These are phyloP conservation scores for Spodoptera frugiperda DNA, from an alignment of 1,140 invertebrate species.

Conservation along the genomic window DNA sequence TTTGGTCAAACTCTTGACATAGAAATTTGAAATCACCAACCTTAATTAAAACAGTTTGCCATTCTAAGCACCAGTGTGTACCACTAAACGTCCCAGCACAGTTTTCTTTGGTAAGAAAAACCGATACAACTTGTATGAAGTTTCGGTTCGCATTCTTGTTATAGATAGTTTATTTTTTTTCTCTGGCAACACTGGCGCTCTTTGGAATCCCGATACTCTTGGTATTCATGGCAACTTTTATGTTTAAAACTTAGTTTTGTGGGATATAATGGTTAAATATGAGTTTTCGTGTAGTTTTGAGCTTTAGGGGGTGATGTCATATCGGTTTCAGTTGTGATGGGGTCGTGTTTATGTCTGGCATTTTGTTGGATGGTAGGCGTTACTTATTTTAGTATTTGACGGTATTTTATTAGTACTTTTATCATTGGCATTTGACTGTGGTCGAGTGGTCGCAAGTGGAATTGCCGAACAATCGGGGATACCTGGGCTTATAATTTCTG, in stretches of 20 bases:
- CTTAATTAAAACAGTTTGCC: background rate
- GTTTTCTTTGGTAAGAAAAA: slow-evolving; percentile 53
- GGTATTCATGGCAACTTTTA: slow-evolving; percentile 22
- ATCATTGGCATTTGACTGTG: too few species aligned
- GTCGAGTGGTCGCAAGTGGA: too few species aligned
- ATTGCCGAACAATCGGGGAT: too few species aligned
- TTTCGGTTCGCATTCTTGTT: slow-evolving; percentile 25
- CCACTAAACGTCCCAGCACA: background rate
- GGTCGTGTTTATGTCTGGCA: too few species aligned
- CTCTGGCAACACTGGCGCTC: slow-evolving; percentile 21
- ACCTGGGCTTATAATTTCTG: too few species aligned
- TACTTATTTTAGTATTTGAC: too few species aligned
- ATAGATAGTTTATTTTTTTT: slow-evolving; percentile 38
- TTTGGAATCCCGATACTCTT: slow-evolving; percentile 20
- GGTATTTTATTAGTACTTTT: too few species aligned
- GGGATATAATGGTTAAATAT: background rate
- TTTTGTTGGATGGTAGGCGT: too few species aligned
- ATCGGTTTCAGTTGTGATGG: too few species aligned
- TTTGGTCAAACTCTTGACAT: too few species aligned
- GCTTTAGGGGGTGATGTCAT: too few species aligned
- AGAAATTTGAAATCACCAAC: background rate
- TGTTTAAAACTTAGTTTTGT: slow-evolving; percentile 11
- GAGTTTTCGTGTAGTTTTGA: too few species aligned
- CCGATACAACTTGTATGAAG: slow-evolving; percentile 51
- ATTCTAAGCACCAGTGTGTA: background rate